Conservation (phyloP, 2,888 invertebrate genomes). For the Alcis repandata region DNA sequence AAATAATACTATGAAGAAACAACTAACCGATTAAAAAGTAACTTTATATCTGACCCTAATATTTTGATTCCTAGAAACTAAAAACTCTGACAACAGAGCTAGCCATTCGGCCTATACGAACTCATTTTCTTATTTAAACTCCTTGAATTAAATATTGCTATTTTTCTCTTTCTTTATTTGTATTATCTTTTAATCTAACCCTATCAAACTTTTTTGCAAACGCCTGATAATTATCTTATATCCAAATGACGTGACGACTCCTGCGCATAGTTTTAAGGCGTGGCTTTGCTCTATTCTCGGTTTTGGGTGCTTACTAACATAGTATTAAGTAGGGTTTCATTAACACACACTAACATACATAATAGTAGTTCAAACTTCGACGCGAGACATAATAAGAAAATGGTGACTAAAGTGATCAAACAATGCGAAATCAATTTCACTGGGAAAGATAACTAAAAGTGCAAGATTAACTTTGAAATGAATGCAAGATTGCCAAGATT, state of each 20-base stretch:
- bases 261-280: constrained; percentile 30
- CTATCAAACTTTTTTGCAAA: neutral
- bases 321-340: constrained; percentile 54
- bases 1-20: neutral
- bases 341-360: constrained; percentile 53
- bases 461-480: no score
- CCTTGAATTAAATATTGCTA: no score
- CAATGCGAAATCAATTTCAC: neutral
- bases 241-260: constrained; percentile 34
- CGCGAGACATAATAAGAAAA: constrained; percentile 16
- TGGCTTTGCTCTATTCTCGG: constrained; percentile 33
- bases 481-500: neutral
- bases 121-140: no score
- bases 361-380: constrained; percentile 33
- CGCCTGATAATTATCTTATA: constrained; percentile 14
- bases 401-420: neutral
- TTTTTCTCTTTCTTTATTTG: no score
- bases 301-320: constrained; percentile 58
- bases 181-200: neutral
- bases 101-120: no score
- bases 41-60: no score
- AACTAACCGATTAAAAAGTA: no score
- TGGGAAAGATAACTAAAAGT: no score
- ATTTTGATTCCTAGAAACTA: no score
- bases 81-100: no score